These are phyloP conservation scores for Hylia prasina DNA, from an alignment of 2,113 vertebrate species.

Conservation along the genomic window DNA sequence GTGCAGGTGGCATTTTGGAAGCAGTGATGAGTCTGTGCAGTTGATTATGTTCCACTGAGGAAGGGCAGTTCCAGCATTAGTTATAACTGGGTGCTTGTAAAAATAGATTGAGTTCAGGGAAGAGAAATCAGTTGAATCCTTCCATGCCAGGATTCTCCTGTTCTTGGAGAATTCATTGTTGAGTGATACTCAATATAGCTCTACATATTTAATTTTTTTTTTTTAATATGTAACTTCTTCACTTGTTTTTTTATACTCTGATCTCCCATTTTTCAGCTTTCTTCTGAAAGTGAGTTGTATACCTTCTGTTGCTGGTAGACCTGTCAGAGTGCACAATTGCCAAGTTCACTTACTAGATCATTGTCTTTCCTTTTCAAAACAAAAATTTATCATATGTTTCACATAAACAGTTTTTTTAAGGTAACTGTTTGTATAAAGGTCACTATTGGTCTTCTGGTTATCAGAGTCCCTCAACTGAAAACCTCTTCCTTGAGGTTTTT, in stretches of 20 bases:
- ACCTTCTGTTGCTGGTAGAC: not conserved
- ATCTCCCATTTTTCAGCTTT: not conserved
- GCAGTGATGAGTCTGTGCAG: not conserved
- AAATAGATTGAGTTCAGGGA: not conserved
- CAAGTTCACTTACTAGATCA: not conserved
- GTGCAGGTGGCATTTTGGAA: not conserved
- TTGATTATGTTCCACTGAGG: not conserved
- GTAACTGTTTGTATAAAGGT: not conserved
- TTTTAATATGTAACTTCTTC: not conserved
- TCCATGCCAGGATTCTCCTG: not conserved
- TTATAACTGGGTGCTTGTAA: not conserved
- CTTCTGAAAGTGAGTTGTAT: not conserved
- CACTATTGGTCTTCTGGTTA: not conserved
- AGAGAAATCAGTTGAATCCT: not conserved
- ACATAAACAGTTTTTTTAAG: not conserved
- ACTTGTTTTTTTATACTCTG: too few relatives aligned
- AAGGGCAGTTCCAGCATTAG: not conserved
- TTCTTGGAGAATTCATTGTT: not conserved
- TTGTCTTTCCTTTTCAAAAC: not conserved
- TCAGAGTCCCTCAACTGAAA: not conserved
- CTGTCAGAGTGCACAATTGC: not conserved
- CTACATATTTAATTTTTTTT: not conserved
- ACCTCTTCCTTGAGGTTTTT: not conserved
- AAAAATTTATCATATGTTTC: not conserved
- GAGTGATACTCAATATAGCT: not conserved